phyloP scores from a whole-genome alignment of 2,888 invertebrate genomes.

The Didymodactylos carnosus region DNA sequence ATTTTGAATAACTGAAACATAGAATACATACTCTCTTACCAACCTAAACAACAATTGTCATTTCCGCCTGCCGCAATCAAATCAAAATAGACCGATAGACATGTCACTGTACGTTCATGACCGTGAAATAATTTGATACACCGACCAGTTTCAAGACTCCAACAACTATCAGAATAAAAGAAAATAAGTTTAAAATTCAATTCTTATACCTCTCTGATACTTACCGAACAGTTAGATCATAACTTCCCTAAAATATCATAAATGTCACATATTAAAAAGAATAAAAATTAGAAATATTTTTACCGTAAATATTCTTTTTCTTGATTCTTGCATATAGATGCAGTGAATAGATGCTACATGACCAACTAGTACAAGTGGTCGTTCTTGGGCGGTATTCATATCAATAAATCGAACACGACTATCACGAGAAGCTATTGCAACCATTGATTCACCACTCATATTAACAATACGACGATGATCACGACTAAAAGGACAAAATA shows the following conservation, averaged over 20 bases:
- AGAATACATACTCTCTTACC: no score
- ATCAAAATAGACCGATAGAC: conserved; percentile 23
- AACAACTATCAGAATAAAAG: no score
- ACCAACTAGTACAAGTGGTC: conserved; percentile 19
- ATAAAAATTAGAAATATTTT: conserved; percentile 19
- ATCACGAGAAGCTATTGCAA: conserved; percentile 29
- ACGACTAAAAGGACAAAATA: no score
- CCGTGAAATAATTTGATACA: conserved; percentile 31
- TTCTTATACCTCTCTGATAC: no score
- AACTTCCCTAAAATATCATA: background rate
- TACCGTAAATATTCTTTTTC: conserved; percentile 15
- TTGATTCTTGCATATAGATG: conserved; percentile 23
- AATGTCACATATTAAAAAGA: conserved; percentile 29
- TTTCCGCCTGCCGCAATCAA: conserved; percentile 27
- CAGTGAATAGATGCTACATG: conserved; percentile 33
- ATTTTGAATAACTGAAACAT: background rate
- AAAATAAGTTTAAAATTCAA: no score
- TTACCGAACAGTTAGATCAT: background rate
- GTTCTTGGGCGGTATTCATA: conserved; percentile 22
- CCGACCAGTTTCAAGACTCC: conserved; percentile 30
- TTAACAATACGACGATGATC: conserved; percentile 27
- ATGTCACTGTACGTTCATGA: conserved; percentile 28
- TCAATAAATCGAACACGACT: conserved; percentile 25
- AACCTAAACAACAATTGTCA: conserved; percentile 31
- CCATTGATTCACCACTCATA: conserved; percentile 27